phyloP scores from a whole-genome alignment of 1,140 invertebrate genomes.

The Lysiphlebus fabarum region DNA sequence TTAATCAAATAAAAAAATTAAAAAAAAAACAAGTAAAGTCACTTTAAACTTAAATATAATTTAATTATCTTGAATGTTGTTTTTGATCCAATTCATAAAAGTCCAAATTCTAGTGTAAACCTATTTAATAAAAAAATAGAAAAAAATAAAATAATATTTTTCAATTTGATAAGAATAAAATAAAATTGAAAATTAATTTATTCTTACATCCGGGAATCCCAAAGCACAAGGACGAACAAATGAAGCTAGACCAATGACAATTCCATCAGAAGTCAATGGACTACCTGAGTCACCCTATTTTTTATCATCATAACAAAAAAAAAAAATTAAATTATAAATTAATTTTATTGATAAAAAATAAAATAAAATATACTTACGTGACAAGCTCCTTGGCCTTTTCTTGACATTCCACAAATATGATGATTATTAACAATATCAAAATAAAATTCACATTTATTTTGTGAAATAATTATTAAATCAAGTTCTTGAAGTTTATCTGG shows the following conservation, averaged over 20 bases:
- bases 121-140: too few species aligned
- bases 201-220: conserved; percentile 55
- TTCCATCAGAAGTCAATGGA: conserved; percentile 45
- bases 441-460: conserved; percentile 19
- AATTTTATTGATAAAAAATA: neutral
- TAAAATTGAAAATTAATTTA: conserved; percentile 36
- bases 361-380: conserved; percentile 49
- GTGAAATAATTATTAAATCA: conserved; percentile 25
- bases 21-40: too few species aligned
- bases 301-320: neutral
- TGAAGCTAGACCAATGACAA: conserved; percentile 58
- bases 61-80: too few species aligned
- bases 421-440: conserved; percentile 31
- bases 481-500: conserved; percentile 32
- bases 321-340: neutral
- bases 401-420: conserved; percentile 63
- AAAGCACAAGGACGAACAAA: conserved; percentile 60
- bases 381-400: conserved; percentile 58
- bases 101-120: too few species aligned
- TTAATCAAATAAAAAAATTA: too few species aligned
- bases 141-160: too few species aligned
- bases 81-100: too few species aligned
- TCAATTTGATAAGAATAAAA: conserved; percentile 36
- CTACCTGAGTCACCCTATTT: conserved; percentile 57
- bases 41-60: too few species aligned